phyloP scores from a whole-genome alignment of 1,140 invertebrate genomes.

The Amyelois transitella region DNA sequence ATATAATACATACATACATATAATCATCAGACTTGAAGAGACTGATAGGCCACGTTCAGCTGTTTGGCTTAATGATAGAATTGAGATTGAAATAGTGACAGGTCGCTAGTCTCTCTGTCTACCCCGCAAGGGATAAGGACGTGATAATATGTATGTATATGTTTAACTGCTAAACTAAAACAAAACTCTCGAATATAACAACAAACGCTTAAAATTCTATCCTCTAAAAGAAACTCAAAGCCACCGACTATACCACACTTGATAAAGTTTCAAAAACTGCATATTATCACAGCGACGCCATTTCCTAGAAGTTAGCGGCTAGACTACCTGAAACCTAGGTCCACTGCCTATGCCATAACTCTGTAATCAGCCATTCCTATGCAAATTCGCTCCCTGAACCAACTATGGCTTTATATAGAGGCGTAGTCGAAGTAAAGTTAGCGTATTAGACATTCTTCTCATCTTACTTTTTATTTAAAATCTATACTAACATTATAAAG shows the following conservation, averaged over 20 bases:
- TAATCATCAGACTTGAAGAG: too few relatives aligned
- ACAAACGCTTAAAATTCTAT: not conserved
- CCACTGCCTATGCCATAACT: slow-evolving; percentile 55
- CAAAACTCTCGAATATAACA: not conserved
- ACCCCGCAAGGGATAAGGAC: too few relatives aligned
- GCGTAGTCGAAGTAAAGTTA: slow-evolving; percentile 20
- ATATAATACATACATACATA: too few relatives aligned
- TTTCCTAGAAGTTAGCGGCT: slow-evolving; percentile 1
- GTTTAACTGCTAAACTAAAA: too few relatives aligned
- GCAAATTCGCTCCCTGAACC: slow-evolving; percentile 66
- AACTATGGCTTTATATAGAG: slow-evolving; percentile 68
- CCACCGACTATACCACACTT: not conserved
- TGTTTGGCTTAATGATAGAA: too few relatives aligned
- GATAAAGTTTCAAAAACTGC: not conserved
- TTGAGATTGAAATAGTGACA: too few relatives aligned
- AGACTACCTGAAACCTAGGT: slow-evolving; percentile 49
- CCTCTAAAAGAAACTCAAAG: not conserved
- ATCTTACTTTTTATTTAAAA: not conserved
- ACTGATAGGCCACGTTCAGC: too few relatives aligned
- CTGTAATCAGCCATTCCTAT: slow-evolving; percentile 70
- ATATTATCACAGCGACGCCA: not conserved
- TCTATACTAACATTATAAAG: not conserved
- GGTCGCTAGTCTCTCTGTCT: too few relatives aligned
- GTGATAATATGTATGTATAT: too few relatives aligned
- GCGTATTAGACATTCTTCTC: slow-evolving; percentile 12